A percentile compares a stretch with the other conserved stretches of the same genome.
Evolutionary conservation across 2,888 invertebrate species (phyloP).

Genomic region (Nomada goodeniana): DNA sequence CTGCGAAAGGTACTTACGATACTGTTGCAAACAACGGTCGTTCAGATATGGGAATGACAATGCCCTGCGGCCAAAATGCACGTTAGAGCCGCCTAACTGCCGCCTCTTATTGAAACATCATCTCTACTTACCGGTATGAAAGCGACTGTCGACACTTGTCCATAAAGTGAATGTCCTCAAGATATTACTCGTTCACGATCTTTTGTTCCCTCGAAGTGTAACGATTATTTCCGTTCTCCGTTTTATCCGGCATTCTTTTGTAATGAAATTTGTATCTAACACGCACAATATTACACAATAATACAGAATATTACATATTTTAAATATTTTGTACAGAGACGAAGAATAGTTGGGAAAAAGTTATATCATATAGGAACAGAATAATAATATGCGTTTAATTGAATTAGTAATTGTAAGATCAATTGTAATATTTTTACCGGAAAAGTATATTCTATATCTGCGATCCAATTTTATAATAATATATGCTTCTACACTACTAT

Average conservation of each 20-base stretch:
- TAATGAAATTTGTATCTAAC: background rate
- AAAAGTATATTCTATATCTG: too few species aligned
- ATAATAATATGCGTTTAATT: too few species aligned
- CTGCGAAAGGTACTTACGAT: slow-evolving; percentile 58
- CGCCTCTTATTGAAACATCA: slow-evolving; percentile 81
- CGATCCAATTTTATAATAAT: too few species aligned
- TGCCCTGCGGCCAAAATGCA: slow-evolving; percentile 77
- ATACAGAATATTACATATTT: background rate
- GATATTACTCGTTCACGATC: slow-evolving; percentile 32
- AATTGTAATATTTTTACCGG: too few species aligned
- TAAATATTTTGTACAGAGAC: background rate
- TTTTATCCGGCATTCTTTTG: background rate
- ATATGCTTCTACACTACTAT: too few species aligned
- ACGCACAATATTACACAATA: background rate
- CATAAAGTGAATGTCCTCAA: slow-evolving; percentile 71
- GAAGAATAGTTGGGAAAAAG: too few species aligned
- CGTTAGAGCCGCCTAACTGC: slow-evolving; percentile 80
- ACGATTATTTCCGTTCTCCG: slow-evolving; percentile 26
- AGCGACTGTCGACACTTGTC: slow-evolving; percentile 74
- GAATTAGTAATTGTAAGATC: too few species aligned
- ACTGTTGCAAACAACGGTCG: slow-evolving; percentile 66
- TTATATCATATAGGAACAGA: too few species aligned
- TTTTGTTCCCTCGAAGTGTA: slow-evolving; percentile 37
- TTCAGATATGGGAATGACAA: slow-evolving; percentile 77
- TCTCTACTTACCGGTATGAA: slow-evolving; percentile 70